Percentiles rank a stretch among this genome's conserved stretches.
Conservation (phyloP, 2,113 vertebrate species). For the Xenopus borealis region DNA sequence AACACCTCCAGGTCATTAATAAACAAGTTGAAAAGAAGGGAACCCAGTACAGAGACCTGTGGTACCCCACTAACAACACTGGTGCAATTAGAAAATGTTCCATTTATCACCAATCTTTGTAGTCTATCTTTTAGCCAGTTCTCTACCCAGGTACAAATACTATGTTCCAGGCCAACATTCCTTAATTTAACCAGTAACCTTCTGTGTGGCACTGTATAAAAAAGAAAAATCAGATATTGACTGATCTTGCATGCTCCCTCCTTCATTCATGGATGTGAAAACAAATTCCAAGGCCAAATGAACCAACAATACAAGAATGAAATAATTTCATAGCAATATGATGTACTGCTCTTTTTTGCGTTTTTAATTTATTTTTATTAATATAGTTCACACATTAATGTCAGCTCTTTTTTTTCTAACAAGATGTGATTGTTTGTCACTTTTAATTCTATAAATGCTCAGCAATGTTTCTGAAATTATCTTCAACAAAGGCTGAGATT, state of each 20-base stretch:
- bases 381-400: not conserved
- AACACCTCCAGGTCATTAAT: too few relatives aligned
- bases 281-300: slow-evolving; percentile 22
- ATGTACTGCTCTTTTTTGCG: not conserved
- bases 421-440: slow-evolving; percentile 44
- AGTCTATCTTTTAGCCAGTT: too few relatives aligned
- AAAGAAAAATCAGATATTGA: too few relatives aligned
- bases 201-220: too few relatives aligned
- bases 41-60: too few relatives aligned
- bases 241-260: slow-evolving; percentile 14
- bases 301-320: slow-evolving; percentile 2
- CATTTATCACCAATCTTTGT: too few relatives aligned
- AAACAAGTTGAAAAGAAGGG: too few relatives aligned
- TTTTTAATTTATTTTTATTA: slow-evolving; percentile 22
- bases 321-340: not conserved
- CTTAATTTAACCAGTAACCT: too few relatives aligned
- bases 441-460: slow-evolving; percentile 35
- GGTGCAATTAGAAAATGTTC: too few relatives aligned
- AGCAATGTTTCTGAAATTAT: slow-evolving; percentile 18
- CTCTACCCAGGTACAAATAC: too few relatives aligned
- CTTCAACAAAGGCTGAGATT: slow-evolving; percentile 41
- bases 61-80: too few relatives aligned
- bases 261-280: slow-evolving; percentile 12
- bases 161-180: too few relatives aligned
- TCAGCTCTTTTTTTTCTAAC: slow-evolving; percentile 21